Evolutionary conservation across 2,888 invertebrate species (phyloP).

Genomic region (Cephonodes hylas): DNA sequence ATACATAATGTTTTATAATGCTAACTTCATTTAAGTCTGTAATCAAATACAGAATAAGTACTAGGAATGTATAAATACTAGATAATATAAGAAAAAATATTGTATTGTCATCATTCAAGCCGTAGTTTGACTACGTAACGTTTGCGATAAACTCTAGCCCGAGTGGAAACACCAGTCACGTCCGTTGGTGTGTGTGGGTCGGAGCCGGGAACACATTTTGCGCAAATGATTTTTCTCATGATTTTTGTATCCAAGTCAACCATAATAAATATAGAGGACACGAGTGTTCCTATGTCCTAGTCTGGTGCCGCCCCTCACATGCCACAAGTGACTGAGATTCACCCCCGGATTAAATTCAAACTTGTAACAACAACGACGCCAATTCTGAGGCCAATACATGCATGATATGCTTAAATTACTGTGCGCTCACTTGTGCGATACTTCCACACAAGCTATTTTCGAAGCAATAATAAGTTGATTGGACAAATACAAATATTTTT

Average conservation of each 20-base stretch:
- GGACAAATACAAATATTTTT: too few species aligned
- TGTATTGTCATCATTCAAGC: slow-evolving; percentile 3
- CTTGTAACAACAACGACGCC: neutral
- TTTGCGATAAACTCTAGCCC: neutral
- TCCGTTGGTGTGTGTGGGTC: too few species aligned
- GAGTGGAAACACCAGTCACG: neutral
- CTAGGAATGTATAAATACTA: slow-evolving; percentile 3
- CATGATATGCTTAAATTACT: too few species aligned
- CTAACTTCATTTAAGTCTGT: neutral
- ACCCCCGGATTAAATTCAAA: neutral
- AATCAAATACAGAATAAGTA: slow-evolving; percentile 5
- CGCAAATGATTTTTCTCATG: too few species aligned
- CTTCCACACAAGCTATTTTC: too few species aligned
- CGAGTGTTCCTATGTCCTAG: neutral
- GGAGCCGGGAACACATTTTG: neutral
- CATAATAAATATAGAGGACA: too few species aligned
- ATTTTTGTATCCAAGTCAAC: too few species aligned
- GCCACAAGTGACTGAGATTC: neutral
- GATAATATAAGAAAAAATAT: neutral
- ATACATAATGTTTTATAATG: neutral
- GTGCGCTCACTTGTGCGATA: too few species aligned
- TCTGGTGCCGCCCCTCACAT: neutral
- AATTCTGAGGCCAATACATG: neutral
- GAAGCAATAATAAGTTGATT: neutral
- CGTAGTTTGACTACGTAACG: slow-evolving; percentile 1